Percentiles rank a stretch among this genome's conserved stretches.
phyloP scores from a whole-genome alignment of 2,113 vertebrate genomes.

The Capra hircus region DNA sequence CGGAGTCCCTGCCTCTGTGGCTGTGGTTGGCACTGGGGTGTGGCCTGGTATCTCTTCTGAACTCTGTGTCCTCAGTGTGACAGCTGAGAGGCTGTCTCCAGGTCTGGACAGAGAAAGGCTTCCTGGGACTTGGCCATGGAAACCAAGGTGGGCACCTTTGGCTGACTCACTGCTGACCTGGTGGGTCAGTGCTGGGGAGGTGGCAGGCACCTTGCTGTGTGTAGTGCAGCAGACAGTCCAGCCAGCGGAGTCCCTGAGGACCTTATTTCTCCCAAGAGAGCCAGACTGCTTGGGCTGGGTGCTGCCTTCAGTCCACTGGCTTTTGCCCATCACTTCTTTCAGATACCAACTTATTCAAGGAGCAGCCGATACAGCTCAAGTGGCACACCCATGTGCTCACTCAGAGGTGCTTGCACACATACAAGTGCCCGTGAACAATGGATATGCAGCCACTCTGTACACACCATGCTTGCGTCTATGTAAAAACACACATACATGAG shows the following conservation, averaged over 20 bases:
- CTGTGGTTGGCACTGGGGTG: neutral
- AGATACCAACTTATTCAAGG: neutral
- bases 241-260: neutral
- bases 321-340: neutral
- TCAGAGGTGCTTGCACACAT: neutral
- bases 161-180: neutral
- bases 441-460: neutral
- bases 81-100: neutral
- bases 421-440: rapidly evolving
- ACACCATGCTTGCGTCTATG: neutral
- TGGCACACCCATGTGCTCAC: neutral
- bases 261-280: neutral
- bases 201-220: neutral
- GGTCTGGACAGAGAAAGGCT: neutral
- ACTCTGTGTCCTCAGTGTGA: neutral
- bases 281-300: neutral
- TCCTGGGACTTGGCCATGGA: neutral
- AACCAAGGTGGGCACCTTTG: neutral
- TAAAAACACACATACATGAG: neutral
- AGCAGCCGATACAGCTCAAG: neutral
- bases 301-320: neutral
- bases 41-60: neutral
- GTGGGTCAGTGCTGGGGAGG: neutral
- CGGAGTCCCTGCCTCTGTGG: neutral
- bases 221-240: neutral